Conservation (phyloP, 2,113 vertebrate species). For the Rissa tridactyla region DNA sequence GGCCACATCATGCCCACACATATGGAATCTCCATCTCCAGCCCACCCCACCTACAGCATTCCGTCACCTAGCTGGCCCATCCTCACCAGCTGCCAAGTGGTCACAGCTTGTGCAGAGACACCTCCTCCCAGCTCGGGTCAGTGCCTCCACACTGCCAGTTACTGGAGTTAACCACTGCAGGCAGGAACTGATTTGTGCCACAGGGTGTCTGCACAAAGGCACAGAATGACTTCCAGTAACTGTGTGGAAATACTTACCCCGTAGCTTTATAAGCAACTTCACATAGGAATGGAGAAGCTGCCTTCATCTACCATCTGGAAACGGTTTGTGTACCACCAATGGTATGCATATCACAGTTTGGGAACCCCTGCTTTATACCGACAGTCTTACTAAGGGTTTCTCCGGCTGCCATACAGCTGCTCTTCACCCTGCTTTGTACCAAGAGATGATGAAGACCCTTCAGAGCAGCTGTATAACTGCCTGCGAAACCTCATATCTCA, state of each 20-base stretch:
- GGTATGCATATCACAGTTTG: not conserved
- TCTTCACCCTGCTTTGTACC: not conserved
- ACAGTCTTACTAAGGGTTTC: not conserved
- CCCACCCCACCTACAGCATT: too few relatives aligned
- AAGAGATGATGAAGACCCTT: not conserved
- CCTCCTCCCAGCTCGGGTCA: not conserved
- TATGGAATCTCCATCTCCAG: not conserved
- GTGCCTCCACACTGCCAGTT: not conserved
- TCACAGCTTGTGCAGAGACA: not conserved
- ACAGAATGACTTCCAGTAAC: not conserved
- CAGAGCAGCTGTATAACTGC: not conserved
- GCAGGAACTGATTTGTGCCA: not conserved
- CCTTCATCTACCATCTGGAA: constrained; percentile 22
- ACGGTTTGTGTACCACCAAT: not conserved
- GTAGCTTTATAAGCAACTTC: not conserved
- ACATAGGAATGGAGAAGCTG: not conserved
- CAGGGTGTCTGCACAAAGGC: not conserved
- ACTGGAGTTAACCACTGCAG: not conserved
- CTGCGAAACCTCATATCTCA: not conserved
- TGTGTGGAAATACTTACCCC: not conserved
- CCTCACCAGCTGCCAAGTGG: not conserved
- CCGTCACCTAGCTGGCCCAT: not conserved
- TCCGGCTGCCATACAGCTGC: constrained; percentile 4
- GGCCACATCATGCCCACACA: too few relatives aligned
- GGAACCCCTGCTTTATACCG: not conserved